Evolutionary conservation across 2,888 invertebrate genomes (phyloP).

Genomic region (Drosophila infuscata): DNA sequence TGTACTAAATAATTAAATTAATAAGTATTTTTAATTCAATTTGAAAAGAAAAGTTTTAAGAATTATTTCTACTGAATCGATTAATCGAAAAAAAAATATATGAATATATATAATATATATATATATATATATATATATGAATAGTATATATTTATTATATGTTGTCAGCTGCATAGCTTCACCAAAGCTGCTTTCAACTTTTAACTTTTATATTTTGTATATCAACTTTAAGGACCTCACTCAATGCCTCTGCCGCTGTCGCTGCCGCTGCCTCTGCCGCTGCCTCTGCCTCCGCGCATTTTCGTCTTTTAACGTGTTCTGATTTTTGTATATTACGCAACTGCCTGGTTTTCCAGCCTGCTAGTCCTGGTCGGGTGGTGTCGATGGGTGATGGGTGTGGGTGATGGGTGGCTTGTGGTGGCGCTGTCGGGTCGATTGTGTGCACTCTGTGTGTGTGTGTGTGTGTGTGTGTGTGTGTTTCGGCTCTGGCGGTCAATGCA

Average conservation of each 20-base stretch:
- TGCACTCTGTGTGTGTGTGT: neutral
- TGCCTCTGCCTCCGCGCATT: constrained; percentile 18
- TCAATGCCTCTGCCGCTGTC: constrained; percentile 3
- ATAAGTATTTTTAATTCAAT: neutral
- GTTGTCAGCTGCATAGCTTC: no score
- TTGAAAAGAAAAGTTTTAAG: neutral
- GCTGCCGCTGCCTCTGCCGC: constrained; percentile 2
- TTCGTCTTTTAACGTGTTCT: constrained; percentile 35
- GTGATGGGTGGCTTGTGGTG: neutral
- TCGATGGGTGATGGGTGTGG: constrained; percentile 1
- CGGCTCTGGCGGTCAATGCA: constrained; percentile 52
- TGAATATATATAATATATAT: no score
- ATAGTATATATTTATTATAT: neutral
- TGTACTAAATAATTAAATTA: neutral
- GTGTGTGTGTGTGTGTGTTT: neutral
- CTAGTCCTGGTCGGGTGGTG: neutral
- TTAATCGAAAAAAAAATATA: neutral
- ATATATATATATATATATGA: neutral
- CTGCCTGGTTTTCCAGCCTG: constrained; percentile 1
- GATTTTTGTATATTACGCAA: constrained; percentile 59
- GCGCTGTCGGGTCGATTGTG: constrained; percentile 1
- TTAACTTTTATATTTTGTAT: constrained; percentile 4
- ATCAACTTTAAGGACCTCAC: constrained; percentile 16
- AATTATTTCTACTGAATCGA: neutral
- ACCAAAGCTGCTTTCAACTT: neutral